These are phyloP conservation scores for Salvelinus alpinus DNA, from an alignment of 2,113 vertebrate species.

Conservation along the genomic window DNA sequence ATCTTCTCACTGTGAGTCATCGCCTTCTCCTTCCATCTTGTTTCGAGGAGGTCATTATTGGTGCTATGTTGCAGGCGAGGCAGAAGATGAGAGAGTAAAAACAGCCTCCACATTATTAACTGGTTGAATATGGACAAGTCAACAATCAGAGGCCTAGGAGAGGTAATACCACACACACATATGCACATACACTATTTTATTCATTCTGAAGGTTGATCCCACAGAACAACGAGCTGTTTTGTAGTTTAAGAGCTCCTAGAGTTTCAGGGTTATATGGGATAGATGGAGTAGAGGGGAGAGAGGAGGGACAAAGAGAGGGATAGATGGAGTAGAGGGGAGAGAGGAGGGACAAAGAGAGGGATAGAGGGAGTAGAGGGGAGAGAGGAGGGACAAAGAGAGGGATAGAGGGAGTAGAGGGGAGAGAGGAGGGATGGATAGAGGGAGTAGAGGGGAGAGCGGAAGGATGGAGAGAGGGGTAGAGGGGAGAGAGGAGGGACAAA, in stretches of 20 bases:
- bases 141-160: conserved; percentile 36
- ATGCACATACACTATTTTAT: conserved; percentile 4
- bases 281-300: conserved; percentile 26
- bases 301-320: not conserved
- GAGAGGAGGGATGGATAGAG: no score
- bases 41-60: conserved; percentile 49
- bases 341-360: not conserved
- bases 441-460: no score
- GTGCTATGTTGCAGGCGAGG: conserved; percentile 30
- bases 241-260: not conserved
- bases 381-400: not conserved
- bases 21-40: not conserved
- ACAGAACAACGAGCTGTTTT: not conserved
- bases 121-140: conserved; percentile 60
- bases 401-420: not conserved
- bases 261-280: not conserved
- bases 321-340: not conserved
- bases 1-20: not conserved
- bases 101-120: conserved; percentile 68
- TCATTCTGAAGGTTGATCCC: not conserved
- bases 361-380: not conserved
- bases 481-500: no score
- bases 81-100: conserved; percentile 54
- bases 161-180: conserved; percentile 23
- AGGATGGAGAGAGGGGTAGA: no score